These are phyloP conservation scores for Pteria penguin DNA, from an alignment of 2,888 invertebrate species.

Conservation along the genomic window DNA sequence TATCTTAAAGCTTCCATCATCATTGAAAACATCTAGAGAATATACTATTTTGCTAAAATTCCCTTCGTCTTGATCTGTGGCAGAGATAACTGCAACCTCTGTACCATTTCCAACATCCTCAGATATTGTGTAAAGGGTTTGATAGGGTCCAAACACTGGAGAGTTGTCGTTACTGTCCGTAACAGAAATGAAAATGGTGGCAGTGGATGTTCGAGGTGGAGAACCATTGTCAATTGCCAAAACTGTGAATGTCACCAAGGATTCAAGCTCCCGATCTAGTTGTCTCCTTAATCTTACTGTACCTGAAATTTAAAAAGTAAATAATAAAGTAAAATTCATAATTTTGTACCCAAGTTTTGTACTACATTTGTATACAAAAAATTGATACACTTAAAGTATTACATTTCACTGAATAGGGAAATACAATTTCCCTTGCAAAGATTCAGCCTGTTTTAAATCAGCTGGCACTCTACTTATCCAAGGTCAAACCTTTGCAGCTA, in stretches of 20 bases:
- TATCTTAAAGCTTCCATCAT: constrained; percentile 87
- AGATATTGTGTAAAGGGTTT: constrained; percentile 42
- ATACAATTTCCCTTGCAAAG: too few relatives aligned
- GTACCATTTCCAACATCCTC: constrained; percentile 65
- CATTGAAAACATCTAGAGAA: constrained; percentile 86
- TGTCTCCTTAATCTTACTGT: constrained; percentile 81
- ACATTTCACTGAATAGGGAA: too few relatives aligned
- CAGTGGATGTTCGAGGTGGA: constrained; percentile 76
- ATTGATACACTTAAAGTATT: too few relatives aligned
- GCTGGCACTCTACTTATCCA: too few relatives aligned
- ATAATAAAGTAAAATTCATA: too few relatives aligned
- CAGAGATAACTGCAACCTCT: constrained; percentile 85
- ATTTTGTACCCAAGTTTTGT: too few relatives aligned
- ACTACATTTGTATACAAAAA: too few relatives aligned
- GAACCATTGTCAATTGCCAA: constrained; percentile 69
- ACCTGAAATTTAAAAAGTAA: constrained; percentile 51
- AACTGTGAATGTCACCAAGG: constrained; percentile 60
- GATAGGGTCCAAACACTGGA: constrained; percentile 83
- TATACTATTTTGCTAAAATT: constrained; percentile 86
- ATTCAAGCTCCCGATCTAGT: constrained; percentile 82
- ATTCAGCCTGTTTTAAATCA: too few relatives aligned
- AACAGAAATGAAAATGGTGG: constrained; percentile 86
- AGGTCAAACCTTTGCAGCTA: too few relatives aligned
- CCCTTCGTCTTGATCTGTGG: constrained; percentile 84
- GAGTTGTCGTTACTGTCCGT: constrained; percentile 89